Conservation (phyloP, 1,140 invertebrate species). For the Drosophila sturtevanti region DNA sequence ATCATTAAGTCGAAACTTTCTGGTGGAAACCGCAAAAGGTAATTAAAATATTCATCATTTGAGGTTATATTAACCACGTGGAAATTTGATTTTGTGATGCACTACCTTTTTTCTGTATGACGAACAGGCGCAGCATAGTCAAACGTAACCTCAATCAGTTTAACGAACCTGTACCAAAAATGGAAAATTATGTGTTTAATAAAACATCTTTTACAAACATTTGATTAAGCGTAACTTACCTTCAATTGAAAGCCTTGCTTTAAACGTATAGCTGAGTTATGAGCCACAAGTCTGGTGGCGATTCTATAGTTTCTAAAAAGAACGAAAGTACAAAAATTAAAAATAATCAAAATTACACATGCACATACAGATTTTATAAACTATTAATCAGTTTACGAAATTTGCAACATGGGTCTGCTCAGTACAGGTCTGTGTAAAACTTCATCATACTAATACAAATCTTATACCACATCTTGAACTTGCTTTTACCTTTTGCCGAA, state of each 20-base stretch:
- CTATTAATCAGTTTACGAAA: slow-evolving; percentile 51
- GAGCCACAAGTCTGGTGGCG: neutral
- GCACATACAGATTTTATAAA: neutral
- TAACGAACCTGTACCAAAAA: neutral
- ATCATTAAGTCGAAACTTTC: slow-evolving; percentile 84
- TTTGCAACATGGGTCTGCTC: slow-evolving; percentile 55
- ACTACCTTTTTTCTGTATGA: neutral
- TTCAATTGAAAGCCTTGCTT: no score
- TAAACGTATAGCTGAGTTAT: neutral
- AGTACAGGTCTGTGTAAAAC: slow-evolving; percentile 72
- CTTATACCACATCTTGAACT: neutral
- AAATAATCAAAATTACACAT: neutral
- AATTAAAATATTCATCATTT: slow-evolving; percentile 82
- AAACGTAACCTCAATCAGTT: slow-evolving; percentile 45
- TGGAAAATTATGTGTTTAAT: no score
- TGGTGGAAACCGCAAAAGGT: slow-evolving; percentile 88
- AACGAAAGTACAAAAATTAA: neutral
- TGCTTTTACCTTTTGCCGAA: slow-evolving; percentile 15
- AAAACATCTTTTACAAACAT: no score
- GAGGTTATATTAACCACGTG: neutral
- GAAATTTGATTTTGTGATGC: neutral
- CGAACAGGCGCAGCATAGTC: neutral
- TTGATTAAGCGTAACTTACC: no score
- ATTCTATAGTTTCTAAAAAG: neutral
- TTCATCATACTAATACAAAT: slow-evolving; percentile 45